Conservation (phyloP, 2,888 invertebrate species). For the Luperina testacea region DNA sequence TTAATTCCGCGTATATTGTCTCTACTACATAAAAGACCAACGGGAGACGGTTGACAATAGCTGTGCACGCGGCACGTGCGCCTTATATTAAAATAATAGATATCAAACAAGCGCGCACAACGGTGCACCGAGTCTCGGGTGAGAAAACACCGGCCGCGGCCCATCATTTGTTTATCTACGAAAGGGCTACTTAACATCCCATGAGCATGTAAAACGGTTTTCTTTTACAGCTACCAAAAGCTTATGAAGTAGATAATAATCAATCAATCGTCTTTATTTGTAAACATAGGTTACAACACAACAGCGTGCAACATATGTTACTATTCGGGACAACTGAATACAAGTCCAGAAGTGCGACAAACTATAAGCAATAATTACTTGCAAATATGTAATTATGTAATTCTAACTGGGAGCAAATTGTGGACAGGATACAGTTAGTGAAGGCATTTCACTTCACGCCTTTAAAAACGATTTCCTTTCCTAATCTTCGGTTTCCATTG, state of each 20-base stretch:
- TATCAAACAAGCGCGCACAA: not conserved
- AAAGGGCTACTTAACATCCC: not conserved
- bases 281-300: too few species aligned
- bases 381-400: not conserved
- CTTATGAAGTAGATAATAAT: not conserved
- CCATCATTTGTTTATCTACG: not conserved
- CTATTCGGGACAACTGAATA: not conserved
- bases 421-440: not conserved
- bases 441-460: not conserved
- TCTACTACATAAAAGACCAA: slow-evolving; percentile 53
- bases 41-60: slow-evolving; percentile 29
- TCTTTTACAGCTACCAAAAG: not conserved
- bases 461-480: not conserved
- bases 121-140: not conserved
- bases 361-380: not conserved
- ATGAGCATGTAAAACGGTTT: not conserved
- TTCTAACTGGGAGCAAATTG: not conserved
- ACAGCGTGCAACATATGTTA: too few species aligned
- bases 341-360: not conserved
- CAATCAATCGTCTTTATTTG: too few species aligned
- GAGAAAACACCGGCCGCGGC: not conserved
- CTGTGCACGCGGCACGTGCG: slow-evolving; percentile 51
- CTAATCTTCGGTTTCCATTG: not conserved
- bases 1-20: slow-evolving; percentile 50
- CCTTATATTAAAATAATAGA: slow-evolving; percentile 30